Base-by-base conservation (phyloP, 2,888 invertebrate species). In the Pseudococcus longispinus region DNA sequence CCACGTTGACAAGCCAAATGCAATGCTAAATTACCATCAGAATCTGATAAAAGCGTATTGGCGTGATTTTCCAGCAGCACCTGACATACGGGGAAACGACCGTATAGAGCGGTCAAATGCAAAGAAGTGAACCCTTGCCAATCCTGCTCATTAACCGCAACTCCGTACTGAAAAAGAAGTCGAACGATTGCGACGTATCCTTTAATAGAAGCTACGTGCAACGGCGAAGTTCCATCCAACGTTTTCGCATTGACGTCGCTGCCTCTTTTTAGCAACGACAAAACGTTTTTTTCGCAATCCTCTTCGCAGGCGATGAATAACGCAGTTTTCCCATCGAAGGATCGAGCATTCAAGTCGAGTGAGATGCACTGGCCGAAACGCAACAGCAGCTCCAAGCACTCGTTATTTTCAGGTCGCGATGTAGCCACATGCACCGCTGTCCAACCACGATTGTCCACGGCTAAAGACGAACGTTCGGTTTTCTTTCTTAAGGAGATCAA, bases 401-500 rank as follows among this genome's bases (percentile, higher is more conserved):
- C 55, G 20, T 18, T 37, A 9, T 15, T 3, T 8, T 86, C 77
- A 1, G n/a, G 20, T 13, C 74, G 23, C 23, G 86, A 86, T 13
- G 86, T 80, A 20, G 86, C 86, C 2, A 80, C 18, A n/a, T 86
- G 86, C 29, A 86, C 29, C n/a, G 86, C 86, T 20, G 86, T 86
- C 86, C 86, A 86, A 51, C 77, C 46, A 46, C 80, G 46, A 13
- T 86, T 86, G 77, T 86, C 86, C n/a, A 20, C 86, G 32, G 77
- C 9, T 1, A 86, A 32, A 55, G 77, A 51, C 6, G 77, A 8
- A 3, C 51, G 86, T 23, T 55, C 20, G 1, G n/a, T 77, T 44
- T 86, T 86, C 32, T 23, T 26, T 23, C 46, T 86, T 32, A 37
- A 26, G 15, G 32, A 26, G 2, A 15, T 74, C 46, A 86, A 37